Percentiles rank a stretch among this genome's conserved stretches.
phyloP scores from a whole-genome alignment of 1,140 invertebrate species.

The Drosophila sucinea region DNA sequence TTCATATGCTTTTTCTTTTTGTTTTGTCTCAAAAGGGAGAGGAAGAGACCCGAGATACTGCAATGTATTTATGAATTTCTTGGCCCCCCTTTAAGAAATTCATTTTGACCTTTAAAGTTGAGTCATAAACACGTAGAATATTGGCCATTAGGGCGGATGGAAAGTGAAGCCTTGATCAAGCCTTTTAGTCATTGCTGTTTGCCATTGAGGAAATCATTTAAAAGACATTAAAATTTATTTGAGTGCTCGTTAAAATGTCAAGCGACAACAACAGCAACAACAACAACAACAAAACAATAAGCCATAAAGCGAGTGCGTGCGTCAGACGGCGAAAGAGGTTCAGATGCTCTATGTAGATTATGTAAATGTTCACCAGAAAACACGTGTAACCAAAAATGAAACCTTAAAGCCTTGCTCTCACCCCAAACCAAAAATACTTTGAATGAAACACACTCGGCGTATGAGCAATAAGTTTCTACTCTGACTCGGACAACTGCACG shows the following conservation, averaged over 20 bases:
- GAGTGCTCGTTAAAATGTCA: constrained; percentile 72
- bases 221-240: constrained; percentile 79
- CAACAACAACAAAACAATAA: constrained; percentile 50
- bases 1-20: constrained; percentile 23
- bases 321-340: constrained; percentile 36
- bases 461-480: constrained; percentile 59
- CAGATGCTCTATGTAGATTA: constrained; percentile 38
- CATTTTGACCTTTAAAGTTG: constrained; percentile 26
- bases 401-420: constrained; percentile 42
- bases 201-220: constrained; percentile 68
- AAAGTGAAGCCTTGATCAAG: constrained; percentile 54
- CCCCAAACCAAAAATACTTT: background rate
- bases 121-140: constrained; percentile 64
- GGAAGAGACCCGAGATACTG: constrained; percentile 20
- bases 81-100: constrained; percentile 3
- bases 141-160: constrained; percentile 47
- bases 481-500: constrained; percentile 47
- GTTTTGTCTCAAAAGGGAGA: background rate
- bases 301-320: constrained; percentile 71
- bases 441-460: constrained; percentile 26
- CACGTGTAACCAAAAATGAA: constrained; percentile 55
- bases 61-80: constrained; percentile 35
- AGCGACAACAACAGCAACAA: constrained; percentile 34
- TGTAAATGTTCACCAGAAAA: constrained; percentile 62
- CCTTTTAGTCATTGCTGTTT: constrained; percentile 23